Percentiles rank a stretch among this genome's conserved stretches.
phyloP scores from a whole-genome alignment of 2,113 vertebrate genomes.

The Chaetodon trifascialis region DNA sequence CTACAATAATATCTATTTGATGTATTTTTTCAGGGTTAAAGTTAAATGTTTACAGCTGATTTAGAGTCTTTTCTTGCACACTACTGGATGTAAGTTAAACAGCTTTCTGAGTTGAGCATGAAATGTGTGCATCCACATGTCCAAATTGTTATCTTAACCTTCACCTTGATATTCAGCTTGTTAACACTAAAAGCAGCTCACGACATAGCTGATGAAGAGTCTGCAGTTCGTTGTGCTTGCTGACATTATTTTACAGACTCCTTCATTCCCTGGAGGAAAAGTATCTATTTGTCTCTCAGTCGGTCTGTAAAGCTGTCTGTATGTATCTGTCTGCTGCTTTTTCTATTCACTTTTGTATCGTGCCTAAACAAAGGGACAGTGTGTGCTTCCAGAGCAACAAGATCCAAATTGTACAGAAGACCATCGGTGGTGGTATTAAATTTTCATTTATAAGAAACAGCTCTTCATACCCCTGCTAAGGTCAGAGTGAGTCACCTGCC shows the following conservation, averaged over 20 bases:
- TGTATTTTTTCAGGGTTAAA: neutral
- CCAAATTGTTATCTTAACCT: neutral
- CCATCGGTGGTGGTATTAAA: neutral
- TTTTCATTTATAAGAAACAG: neutral
- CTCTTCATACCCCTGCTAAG: slow-evolving; percentile 1
- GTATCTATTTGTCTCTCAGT: neutral
- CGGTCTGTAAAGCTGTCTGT: neutral
- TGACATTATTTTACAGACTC: slow-evolving; percentile 7
- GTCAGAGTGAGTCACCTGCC: slow-evolving; percentile 4
- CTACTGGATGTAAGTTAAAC: neutral
- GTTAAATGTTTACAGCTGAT: neutral
- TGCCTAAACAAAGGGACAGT: neutral
- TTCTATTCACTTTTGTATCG: neutral
- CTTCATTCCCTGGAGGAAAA: neutral
- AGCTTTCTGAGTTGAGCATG: neutral
- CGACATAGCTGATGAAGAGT: neutral
- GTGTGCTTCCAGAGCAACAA: slow-evolving; percentile 2
- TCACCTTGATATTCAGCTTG: neutral
- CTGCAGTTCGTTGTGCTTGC: neutral
- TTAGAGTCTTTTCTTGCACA: neutral
- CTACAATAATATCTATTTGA: neutral
- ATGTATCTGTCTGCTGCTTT: neutral
- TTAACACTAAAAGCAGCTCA: neutral
- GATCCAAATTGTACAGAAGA: neutral
- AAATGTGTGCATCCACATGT: neutral